Conservation (phyloP, 1,140 invertebrate species). For the Pseudobourletiella spinata region DNA sequence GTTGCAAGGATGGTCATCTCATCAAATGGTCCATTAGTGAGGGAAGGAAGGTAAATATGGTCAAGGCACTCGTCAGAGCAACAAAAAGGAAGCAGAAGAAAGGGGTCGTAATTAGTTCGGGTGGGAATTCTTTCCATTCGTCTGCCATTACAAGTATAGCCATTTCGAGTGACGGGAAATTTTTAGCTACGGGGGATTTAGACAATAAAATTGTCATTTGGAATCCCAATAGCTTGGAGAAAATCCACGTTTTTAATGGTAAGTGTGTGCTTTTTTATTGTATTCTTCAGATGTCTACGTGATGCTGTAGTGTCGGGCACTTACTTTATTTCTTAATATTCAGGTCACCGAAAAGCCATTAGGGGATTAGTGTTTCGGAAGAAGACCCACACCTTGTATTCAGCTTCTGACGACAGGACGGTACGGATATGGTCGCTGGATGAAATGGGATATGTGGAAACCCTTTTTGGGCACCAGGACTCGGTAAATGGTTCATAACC, state of each 20-base stretch:
- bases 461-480: conserved; percentile 53
- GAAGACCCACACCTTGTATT: conserved; percentile 81
- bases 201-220: conserved; percentile 72
- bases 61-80: conserved; percentile 36
- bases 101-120: conserved; percentile 25
- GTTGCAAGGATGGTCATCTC: conserved; percentile 76
- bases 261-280: conserved; percentile 39
- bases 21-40: conserved; percentile 65
- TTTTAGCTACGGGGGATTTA: conserved; percentile 68
- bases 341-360: conserved; percentile 61
- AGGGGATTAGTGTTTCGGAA: conserved; percentile 76
- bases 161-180: conserved; percentile 74
- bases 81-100: conserved; percentile 41
- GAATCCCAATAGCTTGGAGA: conserved; percentile 64
- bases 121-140: conserved; percentile 43
- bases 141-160: conserved; percentile 59
- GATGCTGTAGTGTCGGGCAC: too few relatives aligned
- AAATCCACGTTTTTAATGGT: conserved; percentile 64
- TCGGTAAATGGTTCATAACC: conserved; percentile 12
- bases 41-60: conserved; percentile 43
- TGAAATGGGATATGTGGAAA: conserved; percentile 93
- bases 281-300: too few relatives aligned
- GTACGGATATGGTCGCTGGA: conserved; percentile 81
- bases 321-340: too few relatives aligned
- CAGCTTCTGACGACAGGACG: conserved; percentile 66